Evolutionary conservation across 2,797 vertebrate species (phyloP), one percentile per base, ranked within the genome.

Genomic region (Heliangelus exortis): DNA sequence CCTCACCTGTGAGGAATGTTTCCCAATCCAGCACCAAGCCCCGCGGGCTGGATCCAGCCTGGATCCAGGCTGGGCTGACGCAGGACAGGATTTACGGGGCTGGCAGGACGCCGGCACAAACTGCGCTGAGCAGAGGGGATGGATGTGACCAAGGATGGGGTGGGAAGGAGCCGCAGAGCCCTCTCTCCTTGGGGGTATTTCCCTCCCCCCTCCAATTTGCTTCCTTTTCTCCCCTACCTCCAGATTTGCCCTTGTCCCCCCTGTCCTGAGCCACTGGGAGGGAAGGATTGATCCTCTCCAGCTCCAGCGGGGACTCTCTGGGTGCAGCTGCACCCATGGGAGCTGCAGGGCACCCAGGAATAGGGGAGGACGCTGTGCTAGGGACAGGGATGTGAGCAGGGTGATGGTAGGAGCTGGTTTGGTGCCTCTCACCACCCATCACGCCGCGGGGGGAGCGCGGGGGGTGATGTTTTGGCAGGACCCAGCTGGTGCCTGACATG

Each of bases 41-140:
- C 65, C 3, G 0, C 0, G 25, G 74, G 19, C 23, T 0, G 2
- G 69, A 55, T 84, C 65, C 59, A 55, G 73, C 21, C 19, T 17
- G 54, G 48, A 48, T 48, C 48, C 48, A 25, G 22, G 48, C 48
- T 54, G 59, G 72, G 85, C 68, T 92, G 79, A 57, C 0, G 26
- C 88, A 88, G 74, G 81, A 26, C 47, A 76, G 82, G 74, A 84
- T 93, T 95, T 91, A 88, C 5, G 17, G 88, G 55, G 67, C 74
- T 95, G 83, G 84, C 67, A 69, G 84, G 58, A 58, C 0, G 26
- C 89, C 20, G 26, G 78, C 67, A 71, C 41, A 7, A 41, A 61
- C 86, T 39, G 41, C 20, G 80, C 93, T 39, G 33, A 53, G 72
- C 6, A 1, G 34, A 65, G 61, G 76, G 74, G 92, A 92, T 73